Conservation (phyloP, 2,113 vertebrate genomes). For the Leptobrachium ailaonicum region DNA sequence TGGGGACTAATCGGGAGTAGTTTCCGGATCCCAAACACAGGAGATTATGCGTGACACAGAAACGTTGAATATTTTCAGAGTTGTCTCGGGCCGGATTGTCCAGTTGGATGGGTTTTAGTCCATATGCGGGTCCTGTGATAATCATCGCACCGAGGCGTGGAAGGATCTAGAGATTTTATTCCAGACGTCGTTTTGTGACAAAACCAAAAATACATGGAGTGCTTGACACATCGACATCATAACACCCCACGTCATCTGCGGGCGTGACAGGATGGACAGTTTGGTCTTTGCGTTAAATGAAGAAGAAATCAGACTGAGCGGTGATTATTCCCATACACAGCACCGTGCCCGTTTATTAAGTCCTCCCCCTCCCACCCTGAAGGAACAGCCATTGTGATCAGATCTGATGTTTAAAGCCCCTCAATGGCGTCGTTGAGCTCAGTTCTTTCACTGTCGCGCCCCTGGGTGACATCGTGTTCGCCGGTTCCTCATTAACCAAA, state of each 20-base stretch:
- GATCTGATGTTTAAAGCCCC: too few species aligned
- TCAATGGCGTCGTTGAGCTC: too few species aligned
- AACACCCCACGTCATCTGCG: too few species aligned
- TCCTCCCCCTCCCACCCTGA: too few species aligned
- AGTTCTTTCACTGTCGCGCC: background rate
- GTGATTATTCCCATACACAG: background rate
- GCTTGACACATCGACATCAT: background rate
- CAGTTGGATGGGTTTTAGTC: background rate
- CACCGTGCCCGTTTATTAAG: background rate
- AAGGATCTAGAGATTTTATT: background rate
- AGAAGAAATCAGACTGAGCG: background rate
- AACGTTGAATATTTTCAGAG: too few species aligned
- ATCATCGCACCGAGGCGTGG: background rate
- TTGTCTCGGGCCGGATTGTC: background rate
- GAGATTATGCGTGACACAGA: too few species aligned
- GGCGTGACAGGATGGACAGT: background rate
- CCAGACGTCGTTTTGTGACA: background rate
- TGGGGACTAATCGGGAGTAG: too few species aligned
- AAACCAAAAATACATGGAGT: background rate
- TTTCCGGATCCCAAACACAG: too few species aligned
- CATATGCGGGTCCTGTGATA: background rate
- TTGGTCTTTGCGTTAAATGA: background rate
- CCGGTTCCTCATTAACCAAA: conserved; percentile 75
- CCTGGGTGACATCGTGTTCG: too few species aligned
- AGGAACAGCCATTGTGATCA: too few species aligned